Evolutionary conservation across 2,888 invertebrate species (phyloP).

Genomic region (Caenorhabditis sp.): DNA sequence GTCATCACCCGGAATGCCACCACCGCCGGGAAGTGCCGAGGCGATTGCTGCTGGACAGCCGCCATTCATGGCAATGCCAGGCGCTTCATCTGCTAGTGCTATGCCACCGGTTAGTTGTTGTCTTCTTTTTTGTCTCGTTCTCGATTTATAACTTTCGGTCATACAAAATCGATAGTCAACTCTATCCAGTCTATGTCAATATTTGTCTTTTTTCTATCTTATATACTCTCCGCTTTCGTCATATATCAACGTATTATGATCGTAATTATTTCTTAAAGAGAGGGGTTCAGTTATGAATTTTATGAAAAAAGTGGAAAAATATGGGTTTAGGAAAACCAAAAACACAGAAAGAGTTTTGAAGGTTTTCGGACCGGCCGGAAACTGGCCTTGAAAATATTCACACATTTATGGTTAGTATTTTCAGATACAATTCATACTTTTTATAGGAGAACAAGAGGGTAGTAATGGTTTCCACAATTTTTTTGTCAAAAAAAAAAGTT

Average conservation of each 20-base stretch:
- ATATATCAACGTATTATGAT: background rate
- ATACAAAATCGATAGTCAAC: background rate
- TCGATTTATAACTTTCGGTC: background rate
- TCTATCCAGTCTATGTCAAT: constrained; percentile 1
- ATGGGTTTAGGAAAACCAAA: no score
- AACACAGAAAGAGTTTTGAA: no score
- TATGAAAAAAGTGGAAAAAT: background rate
- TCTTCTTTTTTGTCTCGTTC: constrained; percentile 5
- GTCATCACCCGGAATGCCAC: constrained; percentile 52
- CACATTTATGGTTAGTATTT: no score
- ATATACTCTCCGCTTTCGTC: background rate
- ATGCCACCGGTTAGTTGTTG: constrained; percentile 32
- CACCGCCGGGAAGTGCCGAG: constrained; percentile 16
- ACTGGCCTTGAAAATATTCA: no score
- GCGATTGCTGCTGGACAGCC: constrained; percentile 10
- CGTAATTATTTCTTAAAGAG: no score
- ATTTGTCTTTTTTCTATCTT: background rate
- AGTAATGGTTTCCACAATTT: no score
- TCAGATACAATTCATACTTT: no score
- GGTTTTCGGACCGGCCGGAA: no score
- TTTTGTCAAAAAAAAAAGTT: no score
- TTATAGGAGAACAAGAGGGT: no score
- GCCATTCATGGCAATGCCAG: constrained; percentile 30
- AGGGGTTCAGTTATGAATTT: no score
- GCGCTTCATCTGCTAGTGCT: constrained; percentile 33